Evolutionary conservation across 2,888 invertebrate species (phyloP), one percentile per base, ranked within the genome.

Genomic region (Conus canariensis): DNA sequence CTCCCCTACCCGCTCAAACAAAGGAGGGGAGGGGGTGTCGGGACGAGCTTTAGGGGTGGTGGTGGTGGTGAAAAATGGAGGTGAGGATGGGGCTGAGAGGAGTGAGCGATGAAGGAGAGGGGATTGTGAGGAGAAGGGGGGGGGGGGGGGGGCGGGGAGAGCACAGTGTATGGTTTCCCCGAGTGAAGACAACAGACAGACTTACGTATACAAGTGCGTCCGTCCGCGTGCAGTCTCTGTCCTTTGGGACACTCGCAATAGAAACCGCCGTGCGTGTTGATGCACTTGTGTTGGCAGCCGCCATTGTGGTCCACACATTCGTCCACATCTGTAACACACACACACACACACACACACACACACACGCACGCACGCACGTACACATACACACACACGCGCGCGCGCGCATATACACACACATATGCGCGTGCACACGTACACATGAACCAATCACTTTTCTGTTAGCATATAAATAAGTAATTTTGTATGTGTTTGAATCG

Each of bases 171-270:
- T 45, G 45, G 45, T 45, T 45, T 45, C 45, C 45, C 45, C 45
- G 45, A 45, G 4, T 45, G 60, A 85, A 25, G 30, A 85, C 56
- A 19, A 5, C 58, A 67, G 16, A 30, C 8, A 8, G 30, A 92
- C 94, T 93, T 93, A 96, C 96, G 94, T 90, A 95, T 97, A 95
- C 98, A 98, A 95, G 98, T 97, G 93, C 98, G 97, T 6, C 97
- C 97, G 89, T 96, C 96, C 22, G 93, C 92, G 90, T 95, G 94
- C 25, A 95, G 91, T 30, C 93, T 91, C 88, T 95, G 93, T 16
- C 98, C 98, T 80, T 97, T 96, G 0, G 98, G 98, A 95, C 98
- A 98, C 90, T 98, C 97, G 96, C 98, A 98, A 58, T 97, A 97
- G 93, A 98, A 98, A 0, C 98, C 98, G 80, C 98, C 98, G 88